These are phyloP conservation scores for Corticium candelabrum DNA, from an alignment of 37 sponge, comb jelly and placozoan genomes.

Conservation along the genomic window DNA sequence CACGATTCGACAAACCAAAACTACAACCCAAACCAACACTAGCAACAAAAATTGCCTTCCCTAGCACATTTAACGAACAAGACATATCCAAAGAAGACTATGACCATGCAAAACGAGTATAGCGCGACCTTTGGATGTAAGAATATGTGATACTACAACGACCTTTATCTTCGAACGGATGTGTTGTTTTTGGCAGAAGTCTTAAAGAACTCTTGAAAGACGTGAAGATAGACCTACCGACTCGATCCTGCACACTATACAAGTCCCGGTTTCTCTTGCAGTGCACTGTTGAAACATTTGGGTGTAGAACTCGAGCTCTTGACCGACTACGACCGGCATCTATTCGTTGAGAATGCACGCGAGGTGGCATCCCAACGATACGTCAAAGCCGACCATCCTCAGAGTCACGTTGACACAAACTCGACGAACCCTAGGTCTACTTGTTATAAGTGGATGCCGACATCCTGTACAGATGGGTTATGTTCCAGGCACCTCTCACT, in stretches of 20 bases:
- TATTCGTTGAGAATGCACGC: too few species aligned
- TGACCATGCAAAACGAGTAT: background rate
- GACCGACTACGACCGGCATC: too few species aligned
- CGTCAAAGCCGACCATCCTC: too few species aligned
- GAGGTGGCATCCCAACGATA: too few species aligned
- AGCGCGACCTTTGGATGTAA: conserved; percentile 1
- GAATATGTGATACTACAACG: conserved; percentile 13
- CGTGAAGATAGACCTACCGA: too few species aligned
- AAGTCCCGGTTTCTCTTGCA: conserved; percentile 18
- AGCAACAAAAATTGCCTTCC: conserved; percentile 13
- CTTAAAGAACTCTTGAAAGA: conserved; percentile 8
- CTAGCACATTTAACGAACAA: background rate
- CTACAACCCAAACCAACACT: background rate
- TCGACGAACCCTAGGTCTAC: too few species aligned
- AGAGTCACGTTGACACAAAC: too few species aligned
- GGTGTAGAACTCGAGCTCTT: too few species aligned
- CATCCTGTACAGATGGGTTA: too few species aligned
- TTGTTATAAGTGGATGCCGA: too few species aligned
- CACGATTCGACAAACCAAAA: too few species aligned
- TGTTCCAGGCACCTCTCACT: too few species aligned
- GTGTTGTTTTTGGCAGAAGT: conserved; percentile 8
- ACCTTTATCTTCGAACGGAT: conserved; percentile 16
- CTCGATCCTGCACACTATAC: conserved; percentile 19
- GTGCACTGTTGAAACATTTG: conserved; percentile 28
- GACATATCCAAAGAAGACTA: conserved; percentile 10